A percentile compares a stretch with the other conserved stretches of the same genome.
Conservation (phyloP, 2,113 vertebrate species). For the Ranitomeya variabilis region DNA sequence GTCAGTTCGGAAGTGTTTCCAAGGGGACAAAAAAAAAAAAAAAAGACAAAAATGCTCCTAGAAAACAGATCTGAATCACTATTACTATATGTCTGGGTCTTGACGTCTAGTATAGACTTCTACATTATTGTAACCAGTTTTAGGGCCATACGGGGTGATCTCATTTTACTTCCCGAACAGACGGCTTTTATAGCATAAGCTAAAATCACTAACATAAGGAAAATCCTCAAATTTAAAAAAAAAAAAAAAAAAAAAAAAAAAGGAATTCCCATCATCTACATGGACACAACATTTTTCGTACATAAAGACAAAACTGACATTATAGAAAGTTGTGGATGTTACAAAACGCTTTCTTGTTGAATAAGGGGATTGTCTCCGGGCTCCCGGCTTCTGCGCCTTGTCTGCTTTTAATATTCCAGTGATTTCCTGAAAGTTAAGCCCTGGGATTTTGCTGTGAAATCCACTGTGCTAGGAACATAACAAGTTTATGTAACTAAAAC, state of each 20-base stretch:
- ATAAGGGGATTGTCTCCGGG: slow-evolving; percentile 3
- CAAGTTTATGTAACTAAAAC: slow-evolving; percentile 52
- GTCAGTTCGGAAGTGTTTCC: too few species aligned
- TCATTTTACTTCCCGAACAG: too few species aligned
- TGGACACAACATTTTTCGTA: not conserved
- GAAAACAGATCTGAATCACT: too few species aligned
- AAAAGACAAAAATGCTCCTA: too few species aligned
- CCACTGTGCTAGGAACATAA: slow-evolving; percentile 48
- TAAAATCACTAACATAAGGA: not conserved
- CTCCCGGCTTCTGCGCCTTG: slow-evolving; percentile 18
- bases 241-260: not conserved
- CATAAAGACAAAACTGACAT: too few species aligned
- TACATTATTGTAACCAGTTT: too few species aligned
- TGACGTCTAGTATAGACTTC: too few species aligned
- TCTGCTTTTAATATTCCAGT: slow-evolving; percentile 52
- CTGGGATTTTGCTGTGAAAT: slow-evolving; percentile 41
- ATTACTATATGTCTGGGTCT: too few species aligned
- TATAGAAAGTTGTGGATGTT: not conserved
- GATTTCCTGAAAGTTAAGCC: slow-evolving; percentile 55
- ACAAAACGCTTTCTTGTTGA: slow-evolving; percentile 6
- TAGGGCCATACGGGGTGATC: too few species aligned
- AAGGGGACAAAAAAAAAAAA: too few species aligned
- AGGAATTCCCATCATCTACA: not conserved
- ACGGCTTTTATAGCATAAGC: too few species aligned
- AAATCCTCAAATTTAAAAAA: too few species aligned